These are phyloP conservation scores for Ahaetulla prasina DNA, from an alignment of 2,113 vertebrate genomes.

Conservation along the genomic window DNA sequence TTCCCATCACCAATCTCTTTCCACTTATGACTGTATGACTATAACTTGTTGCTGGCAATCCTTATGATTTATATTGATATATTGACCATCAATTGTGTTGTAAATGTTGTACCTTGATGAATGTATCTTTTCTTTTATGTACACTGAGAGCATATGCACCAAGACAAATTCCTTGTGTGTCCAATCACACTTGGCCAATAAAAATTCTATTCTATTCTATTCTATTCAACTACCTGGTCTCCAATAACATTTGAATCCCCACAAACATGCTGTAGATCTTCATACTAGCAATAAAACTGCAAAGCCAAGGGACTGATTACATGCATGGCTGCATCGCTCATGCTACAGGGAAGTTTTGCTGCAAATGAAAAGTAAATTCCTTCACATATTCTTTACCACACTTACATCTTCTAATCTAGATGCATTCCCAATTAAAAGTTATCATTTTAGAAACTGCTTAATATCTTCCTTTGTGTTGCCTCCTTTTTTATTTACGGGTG, in stretches of 20 bases:
- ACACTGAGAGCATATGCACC: too few relatives aligned
- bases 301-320: not conserved
- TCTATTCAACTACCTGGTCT: too few relatives aligned
- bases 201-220: too few relatives aligned
- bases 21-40: too few relatives aligned
- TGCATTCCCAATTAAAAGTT: not conserved
- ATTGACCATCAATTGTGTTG: too few relatives aligned
- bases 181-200: too few relatives aligned
- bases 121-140: too few relatives aligned
- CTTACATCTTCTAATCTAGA: not conserved
- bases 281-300: not conserved
- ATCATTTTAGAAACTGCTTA: not conserved
- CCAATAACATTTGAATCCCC: not conserved
- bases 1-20: too few relatives aligned
- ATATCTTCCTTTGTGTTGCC: not conserved
- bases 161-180: too few relatives aligned
- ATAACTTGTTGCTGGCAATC: too few relatives aligned
- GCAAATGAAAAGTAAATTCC: not conserved
- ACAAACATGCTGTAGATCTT: not conserved
- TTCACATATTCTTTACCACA: not conserved
- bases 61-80: too few relatives aligned
- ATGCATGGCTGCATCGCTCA: not conserved
- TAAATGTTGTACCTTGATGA: too few relatives aligned
- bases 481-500: not conserved
- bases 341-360: not conserved